These are phyloP conservation scores for Scyliorhinus canicula DNA, from an alignment of 2,797 vertebrate genomes.

Conservation along the genomic window DNA sequence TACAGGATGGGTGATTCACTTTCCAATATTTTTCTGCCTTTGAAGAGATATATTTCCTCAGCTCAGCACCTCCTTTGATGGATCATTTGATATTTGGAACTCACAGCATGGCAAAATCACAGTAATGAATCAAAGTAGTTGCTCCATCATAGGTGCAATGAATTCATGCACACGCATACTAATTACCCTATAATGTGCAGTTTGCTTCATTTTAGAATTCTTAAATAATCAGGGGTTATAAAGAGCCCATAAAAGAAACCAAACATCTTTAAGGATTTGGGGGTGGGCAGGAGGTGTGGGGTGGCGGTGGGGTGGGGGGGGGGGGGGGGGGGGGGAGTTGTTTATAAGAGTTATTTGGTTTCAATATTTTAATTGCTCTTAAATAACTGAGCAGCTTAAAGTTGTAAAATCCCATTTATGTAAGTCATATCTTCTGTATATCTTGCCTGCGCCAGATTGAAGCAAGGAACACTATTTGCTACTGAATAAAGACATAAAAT, in stretches of 20 bases:
- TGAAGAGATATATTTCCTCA: not conserved
- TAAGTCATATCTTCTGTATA: not conserved
- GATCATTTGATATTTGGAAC: conserved; percentile 12
- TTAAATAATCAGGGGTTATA: conserved; percentile 4
- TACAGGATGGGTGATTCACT: not conserved
- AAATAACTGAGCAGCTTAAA: not conserved
- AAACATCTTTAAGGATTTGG: not conserved
- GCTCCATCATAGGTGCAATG: not conserved
- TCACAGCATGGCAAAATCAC: not conserved
- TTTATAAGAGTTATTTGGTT: not conserved
- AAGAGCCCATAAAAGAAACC: not conserved
- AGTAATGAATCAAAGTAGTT: conserved; percentile 5
- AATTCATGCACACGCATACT: not conserved
- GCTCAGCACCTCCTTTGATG: not conserved
- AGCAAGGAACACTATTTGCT: not conserved
- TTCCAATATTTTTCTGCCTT: not conserved
- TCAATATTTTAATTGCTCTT: conserved; percentile 1
- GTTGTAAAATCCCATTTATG: not conserved
- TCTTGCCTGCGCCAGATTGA: not conserved
- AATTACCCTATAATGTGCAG: not conserved
- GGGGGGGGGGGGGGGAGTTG: no score
- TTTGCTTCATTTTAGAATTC: not conserved
- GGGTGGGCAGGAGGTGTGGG: no score
- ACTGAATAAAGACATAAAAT: conserved; percentile 1
- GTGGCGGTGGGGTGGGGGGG: no score